A percentile compares a stretch with the other conserved stretches of the same genome.
Evolutionary conservation across 2,888 invertebrate genomes (phyloP).

Genomic region (Ferdinandea cuprea): DNA sequence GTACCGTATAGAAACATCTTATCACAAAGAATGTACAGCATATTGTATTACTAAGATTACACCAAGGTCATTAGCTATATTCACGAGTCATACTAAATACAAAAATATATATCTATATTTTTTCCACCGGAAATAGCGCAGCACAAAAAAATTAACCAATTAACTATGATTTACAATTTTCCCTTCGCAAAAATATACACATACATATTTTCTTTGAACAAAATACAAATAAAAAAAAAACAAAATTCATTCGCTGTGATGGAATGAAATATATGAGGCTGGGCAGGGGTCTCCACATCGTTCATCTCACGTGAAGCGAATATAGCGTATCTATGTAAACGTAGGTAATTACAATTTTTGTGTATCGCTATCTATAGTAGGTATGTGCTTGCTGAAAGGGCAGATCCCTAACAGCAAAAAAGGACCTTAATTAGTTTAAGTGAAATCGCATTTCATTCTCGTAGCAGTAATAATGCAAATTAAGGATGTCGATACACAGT

Average conservation of each 20-base stretch:
- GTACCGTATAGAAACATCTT: too few relatives aligned
- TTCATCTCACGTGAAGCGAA: background rate
- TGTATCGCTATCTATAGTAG: constrained; percentile 5
- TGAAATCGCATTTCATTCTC: constrained; percentile 24
- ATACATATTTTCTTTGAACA: constrained; percentile 12
- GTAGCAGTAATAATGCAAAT: constrained; percentile 17
- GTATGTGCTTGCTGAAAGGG: background rate
- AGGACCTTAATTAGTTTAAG: constrained; percentile 45
- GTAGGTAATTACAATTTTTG: constrained; percentile 39
- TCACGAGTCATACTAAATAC: too few relatives aligned
- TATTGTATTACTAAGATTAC: too few relatives aligned
- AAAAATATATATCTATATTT: background rate
- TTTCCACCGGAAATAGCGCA: background rate
- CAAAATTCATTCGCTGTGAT: background rate
- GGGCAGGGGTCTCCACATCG: background rate
- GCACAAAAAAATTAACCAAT: constrained; percentile 15
- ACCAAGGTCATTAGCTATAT: too few relatives aligned
- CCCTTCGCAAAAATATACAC: constrained; percentile 10
- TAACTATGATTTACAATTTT: constrained; percentile 47
- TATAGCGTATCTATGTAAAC: background rate
- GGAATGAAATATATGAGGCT: constrained; percentile 26
- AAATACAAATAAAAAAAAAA: constrained; percentile 26
- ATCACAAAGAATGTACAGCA: too few relatives aligned
- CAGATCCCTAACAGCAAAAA: constrained; percentile 5
- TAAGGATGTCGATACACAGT: constrained; percentile 17